A percentile compares a stretch with the other conserved stretches of the same genome.
Conservation (phyloP, 2,797 vertebrate genomes). For the Valencia hispanica region DNA sequence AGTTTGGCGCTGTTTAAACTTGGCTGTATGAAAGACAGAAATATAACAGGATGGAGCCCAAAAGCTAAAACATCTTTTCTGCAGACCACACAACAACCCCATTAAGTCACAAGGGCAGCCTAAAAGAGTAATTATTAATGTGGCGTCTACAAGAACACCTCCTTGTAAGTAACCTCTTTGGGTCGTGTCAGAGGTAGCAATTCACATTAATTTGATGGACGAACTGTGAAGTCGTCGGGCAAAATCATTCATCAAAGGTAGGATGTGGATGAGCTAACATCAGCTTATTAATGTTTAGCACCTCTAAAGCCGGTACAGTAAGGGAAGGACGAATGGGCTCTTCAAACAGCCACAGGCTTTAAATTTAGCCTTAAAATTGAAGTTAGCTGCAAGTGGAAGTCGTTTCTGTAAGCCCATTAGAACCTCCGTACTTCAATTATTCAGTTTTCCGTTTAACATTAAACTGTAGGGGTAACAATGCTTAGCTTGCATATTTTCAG, state of each 20-base stretch:
- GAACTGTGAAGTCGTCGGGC: constrained; percentile 15
- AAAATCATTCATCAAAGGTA: constrained; percentile 36
- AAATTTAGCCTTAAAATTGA: neutral
- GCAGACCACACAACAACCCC: neutral
- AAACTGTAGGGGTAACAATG: neutral
- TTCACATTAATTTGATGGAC: constrained; percentile 46
- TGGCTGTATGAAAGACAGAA: neutral
- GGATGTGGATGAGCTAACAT: constrained; percentile 7
- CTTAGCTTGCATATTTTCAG: neutral
- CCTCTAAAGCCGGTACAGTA: constrained; percentile 12
- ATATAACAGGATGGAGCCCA: neutral
- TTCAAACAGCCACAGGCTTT: constrained; percentile 5
- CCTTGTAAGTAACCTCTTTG: constrained; percentile 25
- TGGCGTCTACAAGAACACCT: neutral
- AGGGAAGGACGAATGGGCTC: constrained; percentile 29
- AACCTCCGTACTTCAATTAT: neutral
- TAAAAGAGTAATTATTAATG: constrained; percentile 20
- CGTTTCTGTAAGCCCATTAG: neutral
- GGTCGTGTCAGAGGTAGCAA: constrained; percentile 28
- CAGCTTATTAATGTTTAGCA: neutral
- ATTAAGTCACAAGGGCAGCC: constrained; percentile 9
- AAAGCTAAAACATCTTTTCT: neutral
- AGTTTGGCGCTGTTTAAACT: neutral
- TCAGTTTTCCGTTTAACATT: neutral
- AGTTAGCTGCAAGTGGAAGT: neutral